These are phyloP conservation scores for Drosophila murphyi DNA, from an alignment of 1,140 invertebrate species.

Conservation along the genomic window DNA sequence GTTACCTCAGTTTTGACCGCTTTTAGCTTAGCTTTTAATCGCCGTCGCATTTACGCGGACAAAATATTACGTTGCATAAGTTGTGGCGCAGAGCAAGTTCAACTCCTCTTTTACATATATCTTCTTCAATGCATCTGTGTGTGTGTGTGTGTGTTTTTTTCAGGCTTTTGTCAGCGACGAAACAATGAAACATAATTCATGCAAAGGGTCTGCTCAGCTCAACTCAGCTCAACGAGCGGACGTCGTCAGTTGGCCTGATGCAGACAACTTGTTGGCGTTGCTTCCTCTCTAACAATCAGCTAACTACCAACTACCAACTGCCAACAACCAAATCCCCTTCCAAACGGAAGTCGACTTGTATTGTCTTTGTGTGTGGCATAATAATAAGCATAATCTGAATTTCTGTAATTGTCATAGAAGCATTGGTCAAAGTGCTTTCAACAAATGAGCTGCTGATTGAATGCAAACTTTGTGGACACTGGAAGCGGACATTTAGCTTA, in stretches of 20 bases:
- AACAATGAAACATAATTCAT: conserved; percentile 65
- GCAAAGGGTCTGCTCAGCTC: conserved; percentile 23
- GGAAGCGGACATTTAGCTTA: conserved; percentile 3
- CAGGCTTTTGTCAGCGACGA: conserved; percentile 41
- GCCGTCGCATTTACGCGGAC: conserved; percentile 24
- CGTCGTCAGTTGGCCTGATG: conserved; percentile 20
- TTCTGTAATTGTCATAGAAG: conserved; percentile 37
- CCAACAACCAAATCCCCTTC: not conserved
- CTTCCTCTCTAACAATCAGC: conserved; percentile 50
- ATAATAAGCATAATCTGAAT: conserved; percentile 43
- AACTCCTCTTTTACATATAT: not conserved
- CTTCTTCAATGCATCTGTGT: not conserved
- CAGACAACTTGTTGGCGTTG: conserved; percentile 60
- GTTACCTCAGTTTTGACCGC: conserved; percentile 5
- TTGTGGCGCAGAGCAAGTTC: conserved; percentile 25
- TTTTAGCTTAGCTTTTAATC: conserved; percentile 53
- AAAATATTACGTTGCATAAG: conserved; percentile 68
- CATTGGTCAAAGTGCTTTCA: conserved; percentile 3
- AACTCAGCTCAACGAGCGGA: conserved; percentile 2
- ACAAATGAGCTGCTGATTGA: conserved; percentile 27
- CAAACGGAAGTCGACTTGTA: not conserved
- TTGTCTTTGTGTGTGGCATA: conserved; percentile 39
- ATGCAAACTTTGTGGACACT: conserved; percentile 12
- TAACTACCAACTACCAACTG: not conserved
- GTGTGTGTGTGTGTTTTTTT: not conserved